These are phyloP conservation scores for Agrochola lota DNA, from an alignment of 2,888 invertebrate genomes.

Conservation along the genomic window DNA sequence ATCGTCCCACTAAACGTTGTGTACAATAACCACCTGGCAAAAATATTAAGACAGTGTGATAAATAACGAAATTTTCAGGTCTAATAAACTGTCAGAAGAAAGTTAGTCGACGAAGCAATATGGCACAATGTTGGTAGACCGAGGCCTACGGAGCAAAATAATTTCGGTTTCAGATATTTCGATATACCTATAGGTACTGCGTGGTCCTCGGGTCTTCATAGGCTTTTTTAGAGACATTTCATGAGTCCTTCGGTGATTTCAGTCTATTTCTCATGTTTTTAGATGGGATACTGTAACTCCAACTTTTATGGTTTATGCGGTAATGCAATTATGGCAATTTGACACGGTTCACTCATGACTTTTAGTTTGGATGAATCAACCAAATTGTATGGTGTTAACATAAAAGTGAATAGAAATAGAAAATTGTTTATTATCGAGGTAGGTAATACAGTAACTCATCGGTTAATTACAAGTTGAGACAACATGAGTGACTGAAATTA, in stretches of 20 bases:
- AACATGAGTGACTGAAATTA: no score
- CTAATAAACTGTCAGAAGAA: slow-evolving; percentile 55
- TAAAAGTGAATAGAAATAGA: not conserved
- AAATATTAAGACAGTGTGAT: slow-evolving; percentile 54
- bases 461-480: no score
- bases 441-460: no score
- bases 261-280: not conserved
- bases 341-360: not conserved
- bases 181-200: not conserved
- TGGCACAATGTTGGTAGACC: slow-evolving; percentile 30
- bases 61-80: slow-evolving; percentile 58
- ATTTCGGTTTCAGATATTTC: slow-evolving; percentile 11
- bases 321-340: not conserved
- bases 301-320: not conserved
- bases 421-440: not conserved
- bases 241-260: not conserved
- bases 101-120: slow-evolving; percentile 38
- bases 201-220: not conserved
- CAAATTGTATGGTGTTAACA: not conserved
- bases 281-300: no score
- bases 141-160: slow-evolving; percentile 8
- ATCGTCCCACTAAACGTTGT: slow-evolving; percentile 42
- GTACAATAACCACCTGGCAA: slow-evolving; percentile 38
- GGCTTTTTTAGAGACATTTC: not conserved
- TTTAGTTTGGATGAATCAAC: not conserved